phyloP scores from a whole-genome alignment of 2,113 vertebrate genomes.

The Bostrychus sinensis region DNA sequence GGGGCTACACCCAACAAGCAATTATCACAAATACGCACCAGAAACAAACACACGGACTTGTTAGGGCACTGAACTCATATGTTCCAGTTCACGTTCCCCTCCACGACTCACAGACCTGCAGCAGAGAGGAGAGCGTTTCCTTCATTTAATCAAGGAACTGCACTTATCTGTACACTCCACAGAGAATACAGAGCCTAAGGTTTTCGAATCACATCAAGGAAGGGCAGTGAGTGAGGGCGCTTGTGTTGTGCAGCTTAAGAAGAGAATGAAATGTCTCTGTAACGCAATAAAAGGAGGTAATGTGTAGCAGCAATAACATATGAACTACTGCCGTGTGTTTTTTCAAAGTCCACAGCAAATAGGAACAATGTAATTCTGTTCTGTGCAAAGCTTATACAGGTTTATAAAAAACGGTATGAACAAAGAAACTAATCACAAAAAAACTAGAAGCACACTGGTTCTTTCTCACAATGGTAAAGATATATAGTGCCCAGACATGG shows the following conservation, averaged over 20 bases:
- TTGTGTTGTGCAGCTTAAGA: conserved; percentile 2
- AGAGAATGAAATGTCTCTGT: conserved; percentile 11
- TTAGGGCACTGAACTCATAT: conserved; percentile 18
- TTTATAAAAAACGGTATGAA: too few species aligned
- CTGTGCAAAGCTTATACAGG: background rate
- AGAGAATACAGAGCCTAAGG: background rate
- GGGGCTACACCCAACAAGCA: conserved; percentile 15
- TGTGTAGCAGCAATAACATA: background rate
- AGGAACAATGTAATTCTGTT: background rate
- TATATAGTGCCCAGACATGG: too few species aligned
- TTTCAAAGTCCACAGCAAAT: background rate
- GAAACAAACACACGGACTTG: conserved; percentile 19
- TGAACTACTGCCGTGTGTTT: background rate
- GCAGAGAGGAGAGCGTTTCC: background rate
- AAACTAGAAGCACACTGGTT: too few species aligned
- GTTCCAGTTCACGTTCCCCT: conserved; percentile 32
- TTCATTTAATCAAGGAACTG: conserved; percentile 17
- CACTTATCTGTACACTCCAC: background rate
- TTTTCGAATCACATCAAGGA: background rate
- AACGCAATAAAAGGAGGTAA: conserved; percentile 4
- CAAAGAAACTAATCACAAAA: too few species aligned
- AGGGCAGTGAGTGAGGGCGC: background rate
- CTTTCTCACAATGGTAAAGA: too few species aligned
- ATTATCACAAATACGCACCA: conserved; percentile 33
- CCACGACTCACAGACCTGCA: conserved; percentile 5